Evolutionary conservation across 2,797 vertebrate genomes (phyloP).

Genomic region (Etheostoma perlongum): DNA sequence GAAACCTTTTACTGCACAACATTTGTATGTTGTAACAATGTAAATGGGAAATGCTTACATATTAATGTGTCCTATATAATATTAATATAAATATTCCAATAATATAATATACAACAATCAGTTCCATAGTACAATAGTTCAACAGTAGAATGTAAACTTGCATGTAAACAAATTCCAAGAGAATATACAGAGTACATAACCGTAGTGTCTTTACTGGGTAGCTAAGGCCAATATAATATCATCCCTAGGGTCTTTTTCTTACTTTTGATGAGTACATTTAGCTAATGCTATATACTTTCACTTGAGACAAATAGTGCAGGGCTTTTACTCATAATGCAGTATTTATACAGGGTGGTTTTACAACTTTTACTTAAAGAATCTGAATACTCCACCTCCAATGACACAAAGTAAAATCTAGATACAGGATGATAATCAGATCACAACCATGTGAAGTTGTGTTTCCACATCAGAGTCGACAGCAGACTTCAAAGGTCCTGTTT

Average conservation of each 20-base stretch:
- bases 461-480: slow-evolving; percentile 53
- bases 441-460: slow-evolving; percentile 45
- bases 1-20: background rate
- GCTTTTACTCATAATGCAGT: background rate
- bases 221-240: background rate
- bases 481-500: slow-evolving; percentile 57
- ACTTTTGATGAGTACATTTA: background rate
- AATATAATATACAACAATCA: background rate
- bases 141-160: too few species aligned
- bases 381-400: background rate
- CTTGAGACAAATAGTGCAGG: background rate
- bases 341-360: background rate
- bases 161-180: background rate
- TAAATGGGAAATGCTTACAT: background rate
- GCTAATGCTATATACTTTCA: background rate
- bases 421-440: slow-evolving; percentile 22
- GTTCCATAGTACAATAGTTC: background rate
- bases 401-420: slow-evolving; percentile 8
- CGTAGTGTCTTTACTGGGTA: background rate
- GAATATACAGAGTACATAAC: background rate
- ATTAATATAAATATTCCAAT: background rate
- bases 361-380: background rate
- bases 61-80: background rate
- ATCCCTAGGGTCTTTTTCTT: background rate
- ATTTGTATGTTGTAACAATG: too few species aligned